phyloP scores from a whole-genome alignment of 1,140 invertebrate genomes.

The Pseudomyrmex sp. region DNA sequence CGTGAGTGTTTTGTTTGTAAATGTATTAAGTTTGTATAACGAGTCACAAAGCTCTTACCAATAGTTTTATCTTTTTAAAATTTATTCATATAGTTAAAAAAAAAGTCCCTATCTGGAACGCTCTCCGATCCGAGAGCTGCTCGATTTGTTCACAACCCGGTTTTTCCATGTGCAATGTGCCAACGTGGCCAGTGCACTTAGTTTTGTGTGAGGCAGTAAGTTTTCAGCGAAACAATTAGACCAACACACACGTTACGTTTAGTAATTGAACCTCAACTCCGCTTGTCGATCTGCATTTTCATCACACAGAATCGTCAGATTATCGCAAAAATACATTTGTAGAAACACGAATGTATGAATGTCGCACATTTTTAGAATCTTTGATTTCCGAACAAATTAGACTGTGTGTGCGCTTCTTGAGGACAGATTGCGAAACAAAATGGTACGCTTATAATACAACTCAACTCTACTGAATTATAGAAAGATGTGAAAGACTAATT shows the following conservation, averaged over 20 bases:
- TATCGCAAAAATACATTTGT: constrained; percentile 3
- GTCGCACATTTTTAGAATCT: neutral
- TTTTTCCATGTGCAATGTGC: constrained; percentile 58
- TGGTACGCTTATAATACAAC: constrained; percentile 50
- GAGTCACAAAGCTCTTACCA: constrained; percentile 47
- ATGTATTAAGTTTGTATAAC: constrained; percentile 77
- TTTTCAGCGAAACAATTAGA: constrained; percentile 12
- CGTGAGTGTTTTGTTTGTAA: constrained; percentile 78
- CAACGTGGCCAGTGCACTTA: constrained; percentile 22
- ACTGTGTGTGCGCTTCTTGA: constrained; percentile 19
- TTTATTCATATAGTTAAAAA: constrained; percentile 52
- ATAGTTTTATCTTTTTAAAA: constrained; percentile 55
- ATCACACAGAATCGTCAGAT: neutral
- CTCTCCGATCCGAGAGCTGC: neutral
- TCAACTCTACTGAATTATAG: constrained; percentile 37
- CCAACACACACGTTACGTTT: neutral
- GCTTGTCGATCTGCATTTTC: constrained; percentile 25
- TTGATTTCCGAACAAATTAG: constrained; percentile 39
- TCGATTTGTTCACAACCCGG: constrained; percentile 37
- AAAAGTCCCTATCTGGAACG: constrained; percentile 36
- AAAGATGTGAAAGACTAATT: constrained; percentile 56
- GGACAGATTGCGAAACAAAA: constrained; percentile 44
- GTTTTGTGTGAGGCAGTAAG: constrained; percentile 38
- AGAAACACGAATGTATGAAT: neutral
- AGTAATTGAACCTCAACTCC: constrained; percentile 40